These are phyloP conservation scores for Anseranas semipalmata DNA, from an alignment of 2,113 vertebrate genomes.

Conservation along the genomic window DNA sequence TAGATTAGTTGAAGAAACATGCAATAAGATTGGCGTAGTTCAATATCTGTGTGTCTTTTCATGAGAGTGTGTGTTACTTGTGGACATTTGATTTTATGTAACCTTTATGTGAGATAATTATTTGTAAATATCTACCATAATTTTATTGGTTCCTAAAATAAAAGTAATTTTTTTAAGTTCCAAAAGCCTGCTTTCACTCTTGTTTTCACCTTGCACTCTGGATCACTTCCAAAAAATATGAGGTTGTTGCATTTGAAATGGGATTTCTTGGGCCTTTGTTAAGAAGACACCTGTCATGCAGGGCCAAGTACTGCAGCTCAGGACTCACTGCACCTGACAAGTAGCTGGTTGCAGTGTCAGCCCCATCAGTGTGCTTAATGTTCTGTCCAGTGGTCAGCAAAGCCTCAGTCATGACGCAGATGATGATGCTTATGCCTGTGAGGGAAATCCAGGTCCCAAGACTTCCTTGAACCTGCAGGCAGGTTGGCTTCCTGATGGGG, in stretches of 20 bases:
- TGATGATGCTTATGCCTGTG: rapidly evolving
- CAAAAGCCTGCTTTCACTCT: constrained; percentile 38
- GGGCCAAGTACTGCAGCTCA: background rate
- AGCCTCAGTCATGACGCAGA: rapidly evolving
- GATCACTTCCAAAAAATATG: background rate
- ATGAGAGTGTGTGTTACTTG: constrained; percentile 98
- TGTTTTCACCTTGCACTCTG: background rate
- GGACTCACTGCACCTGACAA: no score
- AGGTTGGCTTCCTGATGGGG: background rate
- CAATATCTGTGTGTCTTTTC: constrained; percentile 93
- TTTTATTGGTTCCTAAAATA: constrained; percentile 99
- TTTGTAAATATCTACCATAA: constrained; percentile 99
- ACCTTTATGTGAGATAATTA: constrained; percentile 99
- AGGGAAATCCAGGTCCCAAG: background rate
- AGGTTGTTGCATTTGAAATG: background rate
- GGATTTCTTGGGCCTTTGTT: background rate
- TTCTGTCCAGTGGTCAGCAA: background rate
- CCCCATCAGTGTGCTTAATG: rapidly evolving
- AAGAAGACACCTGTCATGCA: rapidly evolving
- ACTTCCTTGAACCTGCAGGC: background rate
- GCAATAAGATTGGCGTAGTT: constrained; percentile 90
- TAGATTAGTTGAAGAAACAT: constrained; percentile 91
- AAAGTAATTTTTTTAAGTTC: constrained; percentile 99
- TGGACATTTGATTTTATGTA: constrained; percentile 97
- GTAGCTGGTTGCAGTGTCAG: rapidly evolving